A percentile compares a stretch with the other conserved stretches of the same genome.
These are phyloP conservation scores for Chascanopsetta lugubris DNA, from an alignment of 2,113 vertebrate species.

Conservation along the genomic window DNA sequence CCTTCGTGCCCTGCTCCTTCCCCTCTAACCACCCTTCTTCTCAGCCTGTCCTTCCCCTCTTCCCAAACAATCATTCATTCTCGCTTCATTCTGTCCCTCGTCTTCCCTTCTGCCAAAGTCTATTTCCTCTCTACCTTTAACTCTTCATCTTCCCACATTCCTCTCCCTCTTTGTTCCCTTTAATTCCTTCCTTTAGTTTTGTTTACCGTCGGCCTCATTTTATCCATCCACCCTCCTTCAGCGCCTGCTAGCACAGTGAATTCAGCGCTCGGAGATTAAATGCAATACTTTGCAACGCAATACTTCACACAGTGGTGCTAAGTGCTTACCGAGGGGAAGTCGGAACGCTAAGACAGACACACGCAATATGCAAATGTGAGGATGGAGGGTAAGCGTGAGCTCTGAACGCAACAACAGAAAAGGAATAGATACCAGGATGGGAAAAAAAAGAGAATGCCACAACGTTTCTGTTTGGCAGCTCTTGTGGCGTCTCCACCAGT, in stretches of 20 bases:
- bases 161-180: neutral
- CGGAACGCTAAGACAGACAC: constrained; percentile 16
- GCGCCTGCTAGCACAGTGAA: constrained; percentile 1
- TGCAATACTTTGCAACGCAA: constrained; percentile 10
- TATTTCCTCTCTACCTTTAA: constrained; percentile 7
- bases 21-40: constrained; percentile 13
- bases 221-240: neutral
- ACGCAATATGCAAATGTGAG: constrained; percentile 23
- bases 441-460: constrained; percentile 1
- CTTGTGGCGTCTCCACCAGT: constrained; percentile 3
- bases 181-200: neutral
- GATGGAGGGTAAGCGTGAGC: constrained; percentile 2
- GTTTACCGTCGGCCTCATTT: neutral
- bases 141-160: neutral
- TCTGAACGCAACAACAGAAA: neutral
- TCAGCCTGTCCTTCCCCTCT: constrained; percentile 30
- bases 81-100: constrained; percentile 28
- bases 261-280: constrained; percentile 40
- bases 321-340: constrained; percentile 16
- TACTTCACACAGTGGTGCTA: constrained; percentile 11
- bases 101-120: constrained; percentile 29
- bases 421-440: neutral
- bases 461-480: constrained; percentile 17
- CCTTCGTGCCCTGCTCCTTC: neutral
- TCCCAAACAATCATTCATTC: constrained; percentile 47